Conservation (phyloP, 2,797 vertebrate genomes). For the Telmatherina bonti region DNA sequence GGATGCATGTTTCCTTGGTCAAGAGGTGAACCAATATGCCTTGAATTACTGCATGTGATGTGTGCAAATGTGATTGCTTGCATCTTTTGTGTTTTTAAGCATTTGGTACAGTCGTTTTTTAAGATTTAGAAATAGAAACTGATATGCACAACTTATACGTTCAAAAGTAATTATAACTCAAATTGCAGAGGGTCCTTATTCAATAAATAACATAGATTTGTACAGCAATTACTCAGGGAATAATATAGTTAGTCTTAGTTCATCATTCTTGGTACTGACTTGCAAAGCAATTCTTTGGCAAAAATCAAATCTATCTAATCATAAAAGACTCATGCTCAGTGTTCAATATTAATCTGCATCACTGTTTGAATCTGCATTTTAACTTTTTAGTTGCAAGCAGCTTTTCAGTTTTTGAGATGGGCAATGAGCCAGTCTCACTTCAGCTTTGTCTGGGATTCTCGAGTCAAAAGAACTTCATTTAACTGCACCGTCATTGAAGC, state of each 20-base stretch:
- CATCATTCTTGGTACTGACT: slow-evolving; percentile 79
- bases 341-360: slow-evolving; percentile 59
- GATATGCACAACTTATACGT: slow-evolving; percentile 77
- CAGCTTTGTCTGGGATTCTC: slow-evolving; percentile 74
- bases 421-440: slow-evolving; percentile 54
- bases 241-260: slow-evolving; percentile 78
- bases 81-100: slow-evolving; percentile 49
- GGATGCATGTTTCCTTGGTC: slow-evolving; percentile 51
- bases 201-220: slow-evolving; percentile 80
- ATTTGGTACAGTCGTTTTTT: slow-evolving; percentile 59
- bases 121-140: slow-evolving; percentile 71
- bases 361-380: slow-evolving; percentile 59
- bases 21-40: slow-evolving; percentile 64
- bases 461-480: slow-evolving; percentile 75
- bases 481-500: slow-evolving; percentile 79
- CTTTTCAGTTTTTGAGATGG: slow-evolving; percentile 63
- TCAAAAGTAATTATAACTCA: slow-evolving; percentile 75
- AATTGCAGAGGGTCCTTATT: slow-evolving; percentile 76
- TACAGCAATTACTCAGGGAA: slow-evolving; percentile 77
- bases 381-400: slow-evolving; percentile 71
- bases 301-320: slow-evolving; percentile 77
- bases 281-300: slow-evolving; percentile 84
- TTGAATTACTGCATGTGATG: slow-evolving; percentile 61
- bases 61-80: slow-evolving; percentile 76
- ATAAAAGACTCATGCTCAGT: slow-evolving; percentile 68